Evolutionary conservation across 2,888 invertebrate genomes (phyloP), one percentile per base, ranked within the genome.

Genomic region (Polymixis lichenea): DNA sequence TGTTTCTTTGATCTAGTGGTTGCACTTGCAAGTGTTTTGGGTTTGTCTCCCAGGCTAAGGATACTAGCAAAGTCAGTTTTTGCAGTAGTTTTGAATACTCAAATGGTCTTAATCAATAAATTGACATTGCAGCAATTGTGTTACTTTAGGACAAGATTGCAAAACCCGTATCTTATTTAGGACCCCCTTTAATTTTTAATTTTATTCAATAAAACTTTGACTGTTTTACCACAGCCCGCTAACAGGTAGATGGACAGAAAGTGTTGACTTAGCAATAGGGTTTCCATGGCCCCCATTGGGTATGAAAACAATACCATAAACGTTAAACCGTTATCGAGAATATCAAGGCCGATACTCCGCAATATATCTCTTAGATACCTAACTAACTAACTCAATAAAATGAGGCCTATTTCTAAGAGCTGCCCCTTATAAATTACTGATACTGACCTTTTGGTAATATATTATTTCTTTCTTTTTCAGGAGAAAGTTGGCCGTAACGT

Each of bases 401-500:
- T 32, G 2, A 55, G 19, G 2, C 13, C 13, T 25, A 7, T 53
- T 8, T 13, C n/a, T 7, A 55, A 2, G n/a, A 13, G 2, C 55
- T n/a, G 4, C 0, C 22, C 2, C 3, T 67, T n/a, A 53, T 0
- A n/a, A 32, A 32, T n/a, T 8, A 25, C 1, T 58, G 13, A 19
- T 25, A 49, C 0, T n/a, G n/a, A n/a, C n/a, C 0, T 7, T 2
- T 43, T 53, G 1, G 2, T 53, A 11, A 55, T 7, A 17, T 11
- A 46, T 46, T 13, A 46, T 22, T n/a, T 51, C 19, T 51, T 51
- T 51, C 51, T 60, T 66, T 92, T 90, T 22, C 90, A 95, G 94
- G 94, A 94, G 72, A 91, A 89, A 84, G 77, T 93, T 0, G 94
- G 95, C n/a, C 92, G 90, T 3, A 89, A 92, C 79, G 83, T 95